Evolutionary conservation across 2,113 vertebrate species (phyloP).

Genomic region (Rhinoptilus africanus): DNA sequence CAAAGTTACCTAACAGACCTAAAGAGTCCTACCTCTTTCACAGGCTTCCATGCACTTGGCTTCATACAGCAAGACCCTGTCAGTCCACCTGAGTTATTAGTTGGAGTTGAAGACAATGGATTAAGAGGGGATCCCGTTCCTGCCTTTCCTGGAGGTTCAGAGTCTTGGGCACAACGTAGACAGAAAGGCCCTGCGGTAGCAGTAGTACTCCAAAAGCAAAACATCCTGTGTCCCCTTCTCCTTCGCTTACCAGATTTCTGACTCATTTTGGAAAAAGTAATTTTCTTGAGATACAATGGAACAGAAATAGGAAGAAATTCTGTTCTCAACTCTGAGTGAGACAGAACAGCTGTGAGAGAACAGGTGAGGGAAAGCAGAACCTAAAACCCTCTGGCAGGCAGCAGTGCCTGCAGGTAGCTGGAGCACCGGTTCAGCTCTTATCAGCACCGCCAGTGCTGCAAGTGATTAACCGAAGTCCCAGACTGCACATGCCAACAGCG

Average conservation of each 20-base stretch:
- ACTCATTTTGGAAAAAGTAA: background rate
- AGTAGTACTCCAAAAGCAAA: background rate
- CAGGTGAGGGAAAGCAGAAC: background rate
- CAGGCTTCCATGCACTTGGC: background rate
- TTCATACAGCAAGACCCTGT: background rate
- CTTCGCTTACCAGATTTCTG: background rate
- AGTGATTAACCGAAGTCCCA: background rate
- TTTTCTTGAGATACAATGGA: background rate
- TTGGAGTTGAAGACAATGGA: background rate
- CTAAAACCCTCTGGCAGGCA: background rate
- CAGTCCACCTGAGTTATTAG: background rate
- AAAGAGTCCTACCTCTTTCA: background rate
- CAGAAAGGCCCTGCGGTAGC: background rate
- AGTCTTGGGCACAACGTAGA: background rate
- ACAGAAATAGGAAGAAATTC: background rate
- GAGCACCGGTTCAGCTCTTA: background rate
- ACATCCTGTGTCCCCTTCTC: background rate
- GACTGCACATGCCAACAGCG: background rate
- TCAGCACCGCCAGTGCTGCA: background rate
- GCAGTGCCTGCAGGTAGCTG: background rate
- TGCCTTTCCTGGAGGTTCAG: background rate
- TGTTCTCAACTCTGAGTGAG: background rate
- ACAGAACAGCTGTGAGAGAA: background rate
- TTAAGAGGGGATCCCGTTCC: background rate
- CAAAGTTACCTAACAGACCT: background rate